Percentiles rank a stretch among this genome's conserved stretches.
These are phyloP conservation scores for Poecilia wingei DNA, from an alignment of 2,797 vertebrate genomes.

Conservation along the genomic window DNA sequence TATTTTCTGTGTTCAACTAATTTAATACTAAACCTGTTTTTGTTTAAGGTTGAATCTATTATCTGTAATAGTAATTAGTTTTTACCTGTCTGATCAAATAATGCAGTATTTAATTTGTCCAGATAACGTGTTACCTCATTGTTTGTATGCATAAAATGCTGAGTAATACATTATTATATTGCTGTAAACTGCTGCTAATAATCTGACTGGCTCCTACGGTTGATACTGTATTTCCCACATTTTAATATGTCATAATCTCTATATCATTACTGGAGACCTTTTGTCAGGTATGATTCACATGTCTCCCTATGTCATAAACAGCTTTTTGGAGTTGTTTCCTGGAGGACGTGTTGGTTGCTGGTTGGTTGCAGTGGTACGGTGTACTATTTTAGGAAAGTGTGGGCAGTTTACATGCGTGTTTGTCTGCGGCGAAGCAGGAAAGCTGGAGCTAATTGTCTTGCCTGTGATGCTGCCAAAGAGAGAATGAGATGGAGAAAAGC, in stretches of 20 bases:
- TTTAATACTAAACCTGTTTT: rapidly evolving
- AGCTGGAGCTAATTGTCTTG: constrained; percentile 33
- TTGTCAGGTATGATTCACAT: neutral
- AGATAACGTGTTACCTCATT: neutral
- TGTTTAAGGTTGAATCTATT: neutral
- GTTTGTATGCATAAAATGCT: neutral
- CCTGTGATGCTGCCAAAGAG: constrained; percentile 35
- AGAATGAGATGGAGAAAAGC: constrained; percentile 18
- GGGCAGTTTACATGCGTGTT: constrained; percentile 13
- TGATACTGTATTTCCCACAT: neutral
- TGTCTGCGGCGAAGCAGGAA: constrained; percentile 36
- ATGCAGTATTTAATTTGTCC: neutral
- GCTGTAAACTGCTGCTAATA: neutral
- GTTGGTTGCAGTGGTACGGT: neutral
- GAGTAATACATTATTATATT: neutral
- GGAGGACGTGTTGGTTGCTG: constrained; percentile 6
- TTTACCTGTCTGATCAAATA: neutral
- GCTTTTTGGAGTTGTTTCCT: neutral
- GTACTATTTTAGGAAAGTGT: constrained; percentile 28
- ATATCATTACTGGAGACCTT: neutral
- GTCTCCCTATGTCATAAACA: neutral
- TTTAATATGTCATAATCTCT: neutral
- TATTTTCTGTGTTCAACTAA: neutral
- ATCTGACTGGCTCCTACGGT: neutral
- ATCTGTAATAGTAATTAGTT: neutral